phyloP scores from a whole-genome alignment of 2,888 invertebrate genomes.

The Phortica magna region DNA sequence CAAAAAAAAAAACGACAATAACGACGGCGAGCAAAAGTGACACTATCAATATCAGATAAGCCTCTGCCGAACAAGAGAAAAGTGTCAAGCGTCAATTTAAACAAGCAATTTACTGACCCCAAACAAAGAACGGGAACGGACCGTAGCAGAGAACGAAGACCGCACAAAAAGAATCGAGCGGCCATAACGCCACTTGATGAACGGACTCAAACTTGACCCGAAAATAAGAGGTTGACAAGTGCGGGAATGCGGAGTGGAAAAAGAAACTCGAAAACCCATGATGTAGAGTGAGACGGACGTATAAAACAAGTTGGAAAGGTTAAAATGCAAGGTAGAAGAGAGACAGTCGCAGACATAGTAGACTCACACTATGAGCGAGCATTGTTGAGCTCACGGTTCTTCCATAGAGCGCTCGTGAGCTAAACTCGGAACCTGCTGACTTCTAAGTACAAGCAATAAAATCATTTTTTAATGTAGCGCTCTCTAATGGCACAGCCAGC shows the following conservation, averaged over 20 bases:
- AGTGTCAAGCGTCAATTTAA: slow-evolving; percentile 59
- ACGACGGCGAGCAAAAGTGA: slow-evolving; percentile 54
- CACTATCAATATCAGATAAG: slow-evolving; percentile 69
- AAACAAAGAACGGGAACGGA: slow-evolving; percentile 62
- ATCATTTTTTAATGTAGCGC: background rate
- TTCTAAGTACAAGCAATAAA: slow-evolving; percentile 61
- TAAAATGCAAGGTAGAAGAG: slow-evolving; percentile 41
- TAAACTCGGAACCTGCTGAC: slow-evolving; percentile 58
- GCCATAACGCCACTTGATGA: slow-evolving; percentile 33
- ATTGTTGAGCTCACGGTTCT: background rate
- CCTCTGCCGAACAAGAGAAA: slow-evolving; percentile 43
- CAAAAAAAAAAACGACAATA: slow-evolving; percentile 37
- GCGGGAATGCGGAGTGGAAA: background rate
- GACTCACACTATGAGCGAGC: background rate
- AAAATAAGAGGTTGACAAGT: background rate
- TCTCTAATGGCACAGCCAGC: slow-evolving; percentile 10
- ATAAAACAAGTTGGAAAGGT: slow-evolving; percentile 29
- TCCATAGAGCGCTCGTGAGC: slow-evolving; percentile 2
- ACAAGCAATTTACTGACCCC: slow-evolving; percentile 69
- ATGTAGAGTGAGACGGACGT: background rate
- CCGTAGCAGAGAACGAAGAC: slow-evolving; percentile 33
- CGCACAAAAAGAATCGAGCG: slow-evolving; percentile 23
- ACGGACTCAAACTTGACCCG: background rate
- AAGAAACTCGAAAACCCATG: background rate
- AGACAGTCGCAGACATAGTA: background rate